phyloP scores from a whole-genome alignment of 2,797 vertebrate species.

The Tolypeutes matacus region DNA sequence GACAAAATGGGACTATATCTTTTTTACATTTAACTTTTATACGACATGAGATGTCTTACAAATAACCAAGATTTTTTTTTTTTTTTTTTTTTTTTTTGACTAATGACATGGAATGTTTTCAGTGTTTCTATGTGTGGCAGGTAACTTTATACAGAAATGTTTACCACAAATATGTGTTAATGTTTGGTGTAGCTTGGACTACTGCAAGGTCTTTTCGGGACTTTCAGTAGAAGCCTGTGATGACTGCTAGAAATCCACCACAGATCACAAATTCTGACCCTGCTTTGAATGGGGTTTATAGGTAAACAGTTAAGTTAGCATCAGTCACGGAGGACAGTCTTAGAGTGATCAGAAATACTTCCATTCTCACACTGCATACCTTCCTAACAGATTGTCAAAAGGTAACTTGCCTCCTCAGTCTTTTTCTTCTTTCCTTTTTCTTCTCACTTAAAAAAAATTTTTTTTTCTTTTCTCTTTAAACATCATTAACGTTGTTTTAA shows the following conservation, averaged over 20 bases:
- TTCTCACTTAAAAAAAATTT: constrained; percentile 84
- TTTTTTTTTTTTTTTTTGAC: constrained; percentile 86
- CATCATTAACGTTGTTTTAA: constrained; percentile 88
- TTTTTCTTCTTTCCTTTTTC: constrained; percentile 88
- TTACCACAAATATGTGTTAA: constrained; percentile 96
- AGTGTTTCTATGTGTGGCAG: constrained; percentile 88
- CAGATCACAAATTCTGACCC: constrained; percentile 88
- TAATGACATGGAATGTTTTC: constrained; percentile 93
- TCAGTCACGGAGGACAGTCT: constrained; percentile 89
- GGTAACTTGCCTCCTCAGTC: constrained; percentile 87
- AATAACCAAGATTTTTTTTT: constrained; percentile 89
- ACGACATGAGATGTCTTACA: constrained; percentile 93
- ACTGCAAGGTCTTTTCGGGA: constrained; percentile 89
- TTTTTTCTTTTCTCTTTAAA: constrained; percentile 81
- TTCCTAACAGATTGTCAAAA: constrained; percentile 95
- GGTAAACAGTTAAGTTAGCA: constrained; percentile 91
- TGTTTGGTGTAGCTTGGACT: constrained; percentile 93
- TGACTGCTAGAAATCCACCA: constrained; percentile 88
- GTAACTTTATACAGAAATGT: constrained; percentile 96
- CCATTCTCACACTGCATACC: constrained; percentile 80
- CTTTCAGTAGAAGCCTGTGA: constrained; percentile 89
- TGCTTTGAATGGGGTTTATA: constrained; percentile 89
- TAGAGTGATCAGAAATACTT: constrained; percentile 85
- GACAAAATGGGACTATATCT: constrained; percentile 90
- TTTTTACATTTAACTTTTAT: constrained; percentile 92